These are phyloP conservation scores for Pristionchus arcanus DNA, from an alignment of 2,888 invertebrate species.

Conservation along the genomic window DNA sequence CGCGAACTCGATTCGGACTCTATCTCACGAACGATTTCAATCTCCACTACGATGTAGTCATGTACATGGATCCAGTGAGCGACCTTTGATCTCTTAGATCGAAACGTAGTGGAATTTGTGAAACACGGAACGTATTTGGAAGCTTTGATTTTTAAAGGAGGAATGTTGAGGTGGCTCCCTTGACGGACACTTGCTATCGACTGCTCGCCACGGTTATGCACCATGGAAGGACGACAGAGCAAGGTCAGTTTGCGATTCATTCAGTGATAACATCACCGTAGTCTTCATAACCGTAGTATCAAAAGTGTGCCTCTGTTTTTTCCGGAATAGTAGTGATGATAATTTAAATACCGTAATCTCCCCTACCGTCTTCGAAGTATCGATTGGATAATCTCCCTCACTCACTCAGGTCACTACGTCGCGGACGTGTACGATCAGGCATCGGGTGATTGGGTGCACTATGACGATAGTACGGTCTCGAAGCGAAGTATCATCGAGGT, in stretches of 20 bases:
- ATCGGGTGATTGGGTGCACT: constrained; percentile 23
- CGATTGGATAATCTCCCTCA: no score
- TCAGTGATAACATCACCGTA: background rate
- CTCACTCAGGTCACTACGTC: constrained; percentile 35
- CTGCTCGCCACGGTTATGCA: background rate
- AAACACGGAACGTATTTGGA: background rate
- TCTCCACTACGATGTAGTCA: constrained; percentile 45
- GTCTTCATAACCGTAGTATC: no score
- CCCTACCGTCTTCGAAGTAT: background rate
- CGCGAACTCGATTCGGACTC: constrained; percentile 32
- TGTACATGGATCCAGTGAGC: constrained; percentile 23
- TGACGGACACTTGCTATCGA: background rate
- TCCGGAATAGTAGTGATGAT: no score
- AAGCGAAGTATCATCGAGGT: constrained; percentile 1
- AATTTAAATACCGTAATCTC: background rate
- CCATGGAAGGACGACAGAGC: background rate
- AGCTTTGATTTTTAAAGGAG: background rate
- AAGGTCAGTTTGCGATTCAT: background rate
- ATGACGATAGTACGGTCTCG: background rate
- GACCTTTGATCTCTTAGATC: background rate
- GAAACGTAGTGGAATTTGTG: background rate
- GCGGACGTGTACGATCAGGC: constrained; percentile 43
- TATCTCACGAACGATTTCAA: constrained; percentile 7
- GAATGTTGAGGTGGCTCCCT: background rate
- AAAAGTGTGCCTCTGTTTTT: background rate